Evolutionary conservation across 2,888 invertebrate genomes (phyloP), one percentile per base, ranked within the genome.

Genomic region (Agapetus fuscipes): DNA sequence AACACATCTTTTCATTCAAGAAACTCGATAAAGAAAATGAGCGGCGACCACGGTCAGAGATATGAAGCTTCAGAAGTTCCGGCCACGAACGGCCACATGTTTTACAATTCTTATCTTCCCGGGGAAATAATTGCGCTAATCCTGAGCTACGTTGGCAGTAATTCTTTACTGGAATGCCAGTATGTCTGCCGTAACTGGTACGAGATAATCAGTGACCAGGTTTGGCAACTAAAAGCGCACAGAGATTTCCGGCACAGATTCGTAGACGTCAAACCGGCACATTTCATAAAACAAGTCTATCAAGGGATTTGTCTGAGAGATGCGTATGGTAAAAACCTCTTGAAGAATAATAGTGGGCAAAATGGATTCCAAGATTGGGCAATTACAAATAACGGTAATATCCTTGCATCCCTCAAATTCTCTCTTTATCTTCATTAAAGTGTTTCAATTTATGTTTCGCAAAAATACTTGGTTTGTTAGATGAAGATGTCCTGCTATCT

Each of bases 111-210:
- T 34, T 63, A 62, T 46, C 41, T 73, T 11, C 72, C 72, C 2
- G 60, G 64, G 52, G 72, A 74, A 53, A 48, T 73, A 15, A 43
- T 71, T n/a, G 48, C 56, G 2, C 51, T 62, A 39, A 65, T 73
- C 34, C 51, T 73, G 11, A 56, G 56, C 37, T 58, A 54, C 40
- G 48, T 63, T 2, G 61, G 66, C 41, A 50, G 58, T 3, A 52
- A 57, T 34, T 53, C 64, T 12, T 48, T 73, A 2, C 41, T 64
- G 7, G 32, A 36, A 27, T 61, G 62, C 46, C 60, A 63, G 35
- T 46, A 62, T 25, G 74, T 74, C 2, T 74, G 74, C 48, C 64
- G 61, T 50, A 56, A 56, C 27, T 74, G 74, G 74, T 59, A 60
- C 38, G 52, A 54, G 15, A 47, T 72, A 15, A 61, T 71, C 15